Evolutionary conservation across 1,140 invertebrate genomes (phyloP).

Genomic region (Drosophila ogumai): DNA sequence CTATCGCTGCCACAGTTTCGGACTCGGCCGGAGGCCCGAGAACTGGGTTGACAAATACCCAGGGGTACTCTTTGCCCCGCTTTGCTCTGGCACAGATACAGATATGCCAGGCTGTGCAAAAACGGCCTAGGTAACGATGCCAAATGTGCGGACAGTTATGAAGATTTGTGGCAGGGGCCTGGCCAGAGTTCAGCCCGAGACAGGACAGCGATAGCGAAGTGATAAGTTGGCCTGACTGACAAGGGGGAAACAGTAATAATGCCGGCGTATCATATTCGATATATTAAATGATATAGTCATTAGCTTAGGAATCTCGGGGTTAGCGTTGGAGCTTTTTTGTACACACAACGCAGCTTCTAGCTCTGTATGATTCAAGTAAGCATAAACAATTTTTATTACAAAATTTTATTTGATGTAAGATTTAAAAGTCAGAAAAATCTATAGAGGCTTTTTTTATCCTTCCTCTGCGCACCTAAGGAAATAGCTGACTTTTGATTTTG

Average conservation of each 20-base stretch:
- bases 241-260: neutral
- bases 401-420: neutral
- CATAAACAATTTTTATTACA: neutral
- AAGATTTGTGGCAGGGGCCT: slow-evolving; percentile 53
- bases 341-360: neutral
- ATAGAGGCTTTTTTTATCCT: no score
- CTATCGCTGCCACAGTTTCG: slow-evolving; percentile 11
- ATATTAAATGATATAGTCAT: slow-evolving; percentile 3
- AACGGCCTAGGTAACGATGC: slow-evolving; percentile 29
- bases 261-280: neutral
- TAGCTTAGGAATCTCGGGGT: neutral
- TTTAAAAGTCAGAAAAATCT: neutral
- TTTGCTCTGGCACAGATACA: slow-evolving; percentile 48
- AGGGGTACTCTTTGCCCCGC: slow-evolving; percentile 40
- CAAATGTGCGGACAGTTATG: slow-evolving; percentile 67
- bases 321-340: no score
- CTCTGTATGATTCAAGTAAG: neutral
- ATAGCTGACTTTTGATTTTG: no score
- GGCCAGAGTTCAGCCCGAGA: neutral
- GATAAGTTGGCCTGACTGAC: slow-evolving; percentile 16
- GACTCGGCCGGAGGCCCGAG: slow-evolving; percentile 1
- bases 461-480: no score
- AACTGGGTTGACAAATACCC: slow-evolving; percentile 69
- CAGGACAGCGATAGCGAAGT: slow-evolving; percentile 6
- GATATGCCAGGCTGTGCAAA: slow-evolving; percentile 22